Percentiles rank a stretch among this genome's conserved stretches.
Conservation (phyloP, 53 echinoderm and acorn worm species). For the Holothuria scabra region DNA sequence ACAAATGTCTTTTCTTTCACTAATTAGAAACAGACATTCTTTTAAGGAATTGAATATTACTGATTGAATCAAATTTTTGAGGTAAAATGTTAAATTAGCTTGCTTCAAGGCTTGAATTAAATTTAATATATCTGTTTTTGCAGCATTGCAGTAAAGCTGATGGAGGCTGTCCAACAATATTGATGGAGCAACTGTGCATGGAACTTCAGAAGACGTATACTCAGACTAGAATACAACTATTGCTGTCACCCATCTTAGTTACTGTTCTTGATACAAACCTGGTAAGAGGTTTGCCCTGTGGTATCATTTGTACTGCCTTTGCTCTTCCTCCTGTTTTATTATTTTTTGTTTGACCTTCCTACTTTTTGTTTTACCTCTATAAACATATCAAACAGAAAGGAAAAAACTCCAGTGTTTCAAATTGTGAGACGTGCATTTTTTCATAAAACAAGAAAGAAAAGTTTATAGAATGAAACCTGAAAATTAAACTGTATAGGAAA, state of each 20-base stretch:
- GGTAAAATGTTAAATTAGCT: not conserved
- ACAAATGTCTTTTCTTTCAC: no score
- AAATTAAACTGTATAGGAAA: no score
- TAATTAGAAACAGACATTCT: not conserved
- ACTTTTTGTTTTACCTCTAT: no score
- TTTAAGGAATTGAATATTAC: not conserved
- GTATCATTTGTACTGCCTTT: no score
- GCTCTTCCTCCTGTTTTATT: no score
- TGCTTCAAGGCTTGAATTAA: not conserved
- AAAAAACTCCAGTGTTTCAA: no score
- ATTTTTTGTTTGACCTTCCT: no score
- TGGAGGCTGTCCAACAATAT: conserved; percentile 65
- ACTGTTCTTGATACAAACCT: conserved; percentile 66
- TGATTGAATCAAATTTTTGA: not conserved
- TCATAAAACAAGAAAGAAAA: no score
- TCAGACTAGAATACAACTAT: conserved; percentile 87
- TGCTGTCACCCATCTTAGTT: conserved; percentile 85
- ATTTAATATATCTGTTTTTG: not conserved
- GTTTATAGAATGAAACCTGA: no score
- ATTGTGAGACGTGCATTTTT: no score
- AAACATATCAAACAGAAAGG: no score
- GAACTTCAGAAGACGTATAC: conserved; percentile 81
- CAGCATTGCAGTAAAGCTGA: conserved; percentile 87
- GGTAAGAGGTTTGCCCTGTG: not conserved
- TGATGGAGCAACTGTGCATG: conserved; percentile 89